Evolutionary conservation across 2,113 vertebrate genomes (phyloP).

Genomic region (Chauna torquata): DNA sequence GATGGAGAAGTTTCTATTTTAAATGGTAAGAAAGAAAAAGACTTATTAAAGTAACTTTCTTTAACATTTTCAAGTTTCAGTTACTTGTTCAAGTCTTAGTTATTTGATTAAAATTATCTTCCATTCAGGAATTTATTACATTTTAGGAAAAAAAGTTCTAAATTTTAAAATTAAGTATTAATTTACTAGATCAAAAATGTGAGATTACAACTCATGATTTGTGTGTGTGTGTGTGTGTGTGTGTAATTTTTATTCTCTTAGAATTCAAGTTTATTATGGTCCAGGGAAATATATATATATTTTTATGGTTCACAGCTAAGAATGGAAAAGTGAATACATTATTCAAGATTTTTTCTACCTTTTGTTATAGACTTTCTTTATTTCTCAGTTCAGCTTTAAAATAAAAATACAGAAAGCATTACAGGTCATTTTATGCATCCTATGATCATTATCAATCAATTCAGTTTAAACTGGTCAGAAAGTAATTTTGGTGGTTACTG

Average conservation of each 20-base stretch:
- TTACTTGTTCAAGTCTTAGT: neutral
- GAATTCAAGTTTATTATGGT: neutral
- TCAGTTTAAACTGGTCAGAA: neutral
- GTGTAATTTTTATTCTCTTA: neutral
- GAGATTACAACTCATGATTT: rapidly evolving
- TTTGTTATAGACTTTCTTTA: neutral
- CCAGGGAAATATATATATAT: neutral
- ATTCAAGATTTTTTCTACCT: neutral
- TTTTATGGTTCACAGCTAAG: rapidly evolving
- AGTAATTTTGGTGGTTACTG: neutral
- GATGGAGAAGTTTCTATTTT: neutral
- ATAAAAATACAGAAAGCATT: neutral
- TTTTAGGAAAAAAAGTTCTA: neutral
- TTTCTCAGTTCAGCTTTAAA: neutral
- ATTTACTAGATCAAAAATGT: neutral
- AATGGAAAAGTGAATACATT: neutral
- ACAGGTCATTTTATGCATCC: neutral
- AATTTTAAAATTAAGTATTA: neutral
- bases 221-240: neutral
- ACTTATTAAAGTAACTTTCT: neutral
- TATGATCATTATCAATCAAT: neutral
- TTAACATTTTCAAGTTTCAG: neutral
- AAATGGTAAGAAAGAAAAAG: rapidly evolving
- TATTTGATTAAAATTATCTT: neutral
- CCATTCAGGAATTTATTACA: neutral